Evolutionary conservation across 2,888 invertebrate species (phyloP).

Genomic region (Eurytoma californica): DNA sequence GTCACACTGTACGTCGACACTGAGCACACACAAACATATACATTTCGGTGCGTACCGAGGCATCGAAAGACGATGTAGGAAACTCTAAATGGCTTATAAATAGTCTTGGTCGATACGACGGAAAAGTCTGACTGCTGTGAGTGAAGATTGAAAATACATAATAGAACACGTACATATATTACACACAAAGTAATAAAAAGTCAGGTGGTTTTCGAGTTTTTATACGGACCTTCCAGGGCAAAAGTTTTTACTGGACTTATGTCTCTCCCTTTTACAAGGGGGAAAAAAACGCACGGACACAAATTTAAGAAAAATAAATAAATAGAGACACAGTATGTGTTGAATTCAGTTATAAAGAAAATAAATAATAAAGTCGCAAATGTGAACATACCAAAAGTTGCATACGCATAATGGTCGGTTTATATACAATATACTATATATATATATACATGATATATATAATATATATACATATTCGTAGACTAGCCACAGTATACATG

Average conservation of each 20-base stretch:
- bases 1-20: slow-evolving; percentile 5
- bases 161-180: slow-evolving; percentile 45
- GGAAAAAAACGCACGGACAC: slow-evolving; percentile 22
- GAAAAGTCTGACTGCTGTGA: slow-evolving; percentile 52
- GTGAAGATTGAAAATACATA: not conserved
- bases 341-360: slow-evolving; percentile 33
- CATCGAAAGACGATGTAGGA: not conserved
- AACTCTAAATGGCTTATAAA: slow-evolving; percentile 19
- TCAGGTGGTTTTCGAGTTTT: slow-evolving; percentile 51
- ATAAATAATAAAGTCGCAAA: slow-evolving; percentile 3
- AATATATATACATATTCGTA: slow-evolving; percentile 68
- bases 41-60: not conserved
- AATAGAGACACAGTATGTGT: slow-evolving; percentile 15
- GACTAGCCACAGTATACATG: slow-evolving; percentile 72
- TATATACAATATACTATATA: slow-evolving; percentile 61
- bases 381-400: slow-evolving; percentile 36
- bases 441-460: slow-evolving; percentile 47
- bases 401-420: slow-evolving; percentile 60
- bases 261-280: slow-evolving; percentile 23
- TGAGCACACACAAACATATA: not conserved
- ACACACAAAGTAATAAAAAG: slow-evolving; percentile 32
- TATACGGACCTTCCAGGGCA: slow-evolving; percentile 51
- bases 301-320: slow-evolving; percentile 1
- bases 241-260: slow-evolving; percentile 45
- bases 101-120: slow-evolving; percentile 32